These are phyloP conservation scores for Lasius platythorax DNA, from an alignment of 2,888 invertebrate genomes.

Conservation along the genomic window DNA sequence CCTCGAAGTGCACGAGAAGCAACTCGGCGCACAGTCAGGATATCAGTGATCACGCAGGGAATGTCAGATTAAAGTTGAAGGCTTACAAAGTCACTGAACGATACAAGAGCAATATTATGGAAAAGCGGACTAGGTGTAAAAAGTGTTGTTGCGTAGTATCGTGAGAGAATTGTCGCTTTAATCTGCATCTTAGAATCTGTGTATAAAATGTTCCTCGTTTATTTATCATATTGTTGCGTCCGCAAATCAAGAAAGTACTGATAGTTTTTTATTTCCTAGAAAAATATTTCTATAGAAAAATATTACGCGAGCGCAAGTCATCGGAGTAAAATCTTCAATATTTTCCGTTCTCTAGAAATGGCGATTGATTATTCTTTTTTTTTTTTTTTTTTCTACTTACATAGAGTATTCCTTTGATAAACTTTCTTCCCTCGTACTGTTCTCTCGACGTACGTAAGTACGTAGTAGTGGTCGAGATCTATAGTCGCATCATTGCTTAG, in stretches of 20 bases:
- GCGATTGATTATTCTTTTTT: background rate
- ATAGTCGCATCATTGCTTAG: conserved; percentile 7
- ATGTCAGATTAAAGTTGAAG: conserved; percentile 76
- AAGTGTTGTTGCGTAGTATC: conserved; percentile 80
- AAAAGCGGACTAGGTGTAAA: conserved; percentile 77
- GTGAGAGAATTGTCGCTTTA: conserved; percentile 44
- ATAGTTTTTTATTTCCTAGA: background rate
- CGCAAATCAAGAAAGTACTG: background rate
- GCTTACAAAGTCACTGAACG: conserved; percentile 79
- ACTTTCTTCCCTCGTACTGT: background rate
- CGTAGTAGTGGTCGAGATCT: conserved; percentile 21
- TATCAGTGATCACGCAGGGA: conserved; percentile 68
- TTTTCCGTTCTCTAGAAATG: conserved; percentile 6
- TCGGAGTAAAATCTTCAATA: background rate
- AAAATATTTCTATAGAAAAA: background rate
- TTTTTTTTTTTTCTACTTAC: conserved; percentile 34
- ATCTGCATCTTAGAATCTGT: conserved; percentile 20
- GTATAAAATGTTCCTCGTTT: conserved; percentile 67
- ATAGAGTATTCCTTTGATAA: conserved; percentile 31
- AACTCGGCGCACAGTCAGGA: conserved; percentile 79
- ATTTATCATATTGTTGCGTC: conserved; percentile 39
- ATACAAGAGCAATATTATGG: conserved; percentile 77
- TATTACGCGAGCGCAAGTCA: background rate
- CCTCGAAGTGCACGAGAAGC: conserved; percentile 73
- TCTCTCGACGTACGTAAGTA: background rate